A percentile compares a stretch with the other conserved stretches of the same genome.
Conservation (phyloP, 2,888 invertebrate genomes). For the Piscicola geometra region DNA sequence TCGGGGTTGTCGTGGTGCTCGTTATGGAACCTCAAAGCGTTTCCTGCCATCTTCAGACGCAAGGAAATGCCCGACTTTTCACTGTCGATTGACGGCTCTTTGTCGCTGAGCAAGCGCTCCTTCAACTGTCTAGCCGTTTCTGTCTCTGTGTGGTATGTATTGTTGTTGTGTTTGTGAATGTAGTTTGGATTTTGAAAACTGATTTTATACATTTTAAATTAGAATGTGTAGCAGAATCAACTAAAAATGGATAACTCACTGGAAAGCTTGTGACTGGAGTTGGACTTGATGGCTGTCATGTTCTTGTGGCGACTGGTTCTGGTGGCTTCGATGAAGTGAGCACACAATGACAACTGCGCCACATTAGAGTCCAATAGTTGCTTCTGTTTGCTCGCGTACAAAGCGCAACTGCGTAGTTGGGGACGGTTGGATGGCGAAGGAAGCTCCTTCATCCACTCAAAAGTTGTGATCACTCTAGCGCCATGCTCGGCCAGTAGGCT, state of each 20-base stretch:
- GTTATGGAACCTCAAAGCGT: not conserved
- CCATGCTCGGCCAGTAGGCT: slow-evolving; percentile 60
- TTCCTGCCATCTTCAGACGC: not conserved
- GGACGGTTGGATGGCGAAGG: not conserved
- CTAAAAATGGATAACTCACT: not conserved
- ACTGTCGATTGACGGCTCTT: slow-evolving; percentile 30
- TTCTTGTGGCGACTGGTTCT: not conserved
- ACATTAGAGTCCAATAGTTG: slow-evolving; percentile 16
- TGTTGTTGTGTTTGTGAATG: not conserved
- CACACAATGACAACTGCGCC: not conserved
- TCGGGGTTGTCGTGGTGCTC: not conserved
- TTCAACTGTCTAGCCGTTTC: slow-evolving; percentile 14
- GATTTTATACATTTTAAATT: not conserved
- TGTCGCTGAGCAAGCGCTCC: slow-evolving; percentile 22
- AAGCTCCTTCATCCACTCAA: not conserved
- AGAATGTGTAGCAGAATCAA: not conserved
- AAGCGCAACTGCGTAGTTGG: slow-evolving; percentile 2
- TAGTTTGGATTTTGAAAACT: not conserved
- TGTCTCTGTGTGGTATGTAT: not conserved
- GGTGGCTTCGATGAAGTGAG: not conserved
- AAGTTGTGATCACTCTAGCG: slow-evolving; percentile 51
- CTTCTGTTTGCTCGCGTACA: slow-evolving; percentile 11
- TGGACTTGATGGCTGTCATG: not conserved
- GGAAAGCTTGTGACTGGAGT: not conserved
- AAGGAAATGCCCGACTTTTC: slow-evolving; percentile 24